These are phyloP conservation scores for Typhlichthys subterraneus DNA, from an alignment of 2,797 vertebrate species.

Conservation along the genomic window DNA sequence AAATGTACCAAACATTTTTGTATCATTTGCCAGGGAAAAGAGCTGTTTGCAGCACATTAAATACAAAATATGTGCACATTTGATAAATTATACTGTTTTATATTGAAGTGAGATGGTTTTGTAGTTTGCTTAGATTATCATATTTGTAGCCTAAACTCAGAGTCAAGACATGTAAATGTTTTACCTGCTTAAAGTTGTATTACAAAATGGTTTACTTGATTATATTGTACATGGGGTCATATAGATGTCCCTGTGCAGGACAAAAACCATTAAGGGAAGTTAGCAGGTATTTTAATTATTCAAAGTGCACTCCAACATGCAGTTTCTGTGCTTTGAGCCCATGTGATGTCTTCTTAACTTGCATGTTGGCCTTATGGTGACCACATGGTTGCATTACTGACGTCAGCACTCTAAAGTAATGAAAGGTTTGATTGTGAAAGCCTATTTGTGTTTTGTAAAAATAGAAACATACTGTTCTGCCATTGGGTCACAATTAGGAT, in stretches of 20 bases:
- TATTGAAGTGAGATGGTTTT: background rate
- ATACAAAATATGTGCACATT: constrained; percentile 8
- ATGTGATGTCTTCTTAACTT: constrained; percentile 56
- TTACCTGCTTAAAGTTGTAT: too few species aligned
- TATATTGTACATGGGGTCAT: background rate
- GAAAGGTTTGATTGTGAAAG: constrained; percentile 64
- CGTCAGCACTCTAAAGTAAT: constrained; percentile 63
- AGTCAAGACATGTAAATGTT: background rate
- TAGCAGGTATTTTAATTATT: constrained; percentile 46
- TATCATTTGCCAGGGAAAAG: too few species aligned
- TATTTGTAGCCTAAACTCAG: background rate
- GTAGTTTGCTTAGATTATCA: constrained; percentile 11
- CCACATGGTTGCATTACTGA: constrained; percentile 47
- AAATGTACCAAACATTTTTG: constrained; percentile 3
- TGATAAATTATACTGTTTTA: constrained; percentile 23
- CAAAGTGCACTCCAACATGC: constrained; percentile 14
- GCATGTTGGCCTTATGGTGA: constrained; percentile 46
- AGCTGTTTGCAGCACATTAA: constrained; percentile 18
- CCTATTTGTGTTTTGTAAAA: constrained; percentile 55
- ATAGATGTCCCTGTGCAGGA: constrained; percentile 1
- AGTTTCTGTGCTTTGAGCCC: constrained; percentile 47
- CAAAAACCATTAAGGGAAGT: constrained; percentile 36
- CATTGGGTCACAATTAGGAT: constrained; percentile 36
- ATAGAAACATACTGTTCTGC: constrained; percentile 49
- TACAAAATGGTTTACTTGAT: background rate